These are phyloP conservation scores for Athalia rosae DNA, from an alignment of 2,888 invertebrate genomes.

Conservation along the genomic window DNA sequence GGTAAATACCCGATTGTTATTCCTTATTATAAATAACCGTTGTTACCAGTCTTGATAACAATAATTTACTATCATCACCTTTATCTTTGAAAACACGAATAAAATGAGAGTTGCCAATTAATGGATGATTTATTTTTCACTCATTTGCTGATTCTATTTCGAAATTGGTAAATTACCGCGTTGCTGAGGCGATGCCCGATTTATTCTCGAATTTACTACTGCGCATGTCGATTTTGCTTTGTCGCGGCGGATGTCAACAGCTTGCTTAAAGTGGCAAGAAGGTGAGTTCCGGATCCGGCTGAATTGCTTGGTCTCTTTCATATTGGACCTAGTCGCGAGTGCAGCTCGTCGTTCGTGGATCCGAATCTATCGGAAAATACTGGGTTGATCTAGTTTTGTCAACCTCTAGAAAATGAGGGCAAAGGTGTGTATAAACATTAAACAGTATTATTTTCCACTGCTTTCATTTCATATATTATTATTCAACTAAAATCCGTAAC, in stretches of 20 bases:
- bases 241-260: background rate
- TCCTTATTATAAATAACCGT: too few relatives aligned
- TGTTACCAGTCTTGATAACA: too few relatives aligned
- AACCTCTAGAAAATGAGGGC: conserved; percentile 66
- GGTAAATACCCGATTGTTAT: too few relatives aligned
- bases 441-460: conserved; percentile 5
- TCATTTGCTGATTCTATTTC: too few relatives aligned
- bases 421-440: conserved; percentile 62
- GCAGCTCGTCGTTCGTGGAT: conserved; percentile 56
- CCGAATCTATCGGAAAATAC: conserved; percentile 62
- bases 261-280: background rate
- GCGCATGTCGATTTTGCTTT: too few relatives aligned
- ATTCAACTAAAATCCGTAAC: background rate
- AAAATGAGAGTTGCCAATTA: too few relatives aligned
- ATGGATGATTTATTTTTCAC: too few relatives aligned
- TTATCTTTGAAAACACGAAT: too few relatives aligned
- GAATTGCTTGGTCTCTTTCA: conserved; percentile 59
- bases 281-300: conserved; percentile 35
- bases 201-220: too few relatives aligned
- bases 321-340: conserved; percentile 60
- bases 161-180: too few relatives aligned
- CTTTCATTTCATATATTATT: background rate
- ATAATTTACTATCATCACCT: too few relatives aligned
- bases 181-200: too few relatives aligned
- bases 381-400: conserved; percentile 61